phyloP scores from a whole-genome alignment of 2,888 invertebrate species.

The Protonemura montana region DNA sequence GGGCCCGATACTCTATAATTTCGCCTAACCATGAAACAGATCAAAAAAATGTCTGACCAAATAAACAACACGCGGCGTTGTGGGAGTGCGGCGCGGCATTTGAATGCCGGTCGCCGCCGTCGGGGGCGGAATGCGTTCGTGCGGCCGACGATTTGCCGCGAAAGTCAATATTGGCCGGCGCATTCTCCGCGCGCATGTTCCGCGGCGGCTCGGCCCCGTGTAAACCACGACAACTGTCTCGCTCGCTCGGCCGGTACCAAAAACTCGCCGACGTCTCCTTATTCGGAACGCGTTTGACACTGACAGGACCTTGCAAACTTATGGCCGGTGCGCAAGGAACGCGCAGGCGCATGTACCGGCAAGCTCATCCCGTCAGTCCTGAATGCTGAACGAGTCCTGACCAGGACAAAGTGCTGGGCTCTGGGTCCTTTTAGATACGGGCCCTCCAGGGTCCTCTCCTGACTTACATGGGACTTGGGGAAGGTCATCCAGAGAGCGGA shows the following conservation, averaged over 20 bases:
- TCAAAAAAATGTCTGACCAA: not conserved
- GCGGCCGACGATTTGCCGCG: not conserved
- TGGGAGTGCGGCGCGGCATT: not conserved
- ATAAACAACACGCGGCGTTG: not conserved
- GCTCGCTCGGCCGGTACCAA: too few relatives aligned
- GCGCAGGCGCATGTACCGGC: too few relatives aligned
- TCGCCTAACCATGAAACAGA: not conserved
- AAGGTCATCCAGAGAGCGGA: too few relatives aligned
- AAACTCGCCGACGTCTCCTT: not conserved
- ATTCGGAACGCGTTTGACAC: not conserved
- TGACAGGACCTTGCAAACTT: not conserved
- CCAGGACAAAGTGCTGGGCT: too few relatives aligned
- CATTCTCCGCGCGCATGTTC: not conserved
- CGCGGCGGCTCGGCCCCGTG: too few relatives aligned
- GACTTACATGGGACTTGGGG: too few relatives aligned
- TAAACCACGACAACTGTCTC: not conserved
- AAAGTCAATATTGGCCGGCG: not conserved
- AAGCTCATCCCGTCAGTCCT: too few relatives aligned
- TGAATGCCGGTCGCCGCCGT: not conserved
- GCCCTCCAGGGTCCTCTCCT: too few relatives aligned
- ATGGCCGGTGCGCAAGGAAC: too few relatives aligned
- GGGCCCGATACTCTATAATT: not conserved
- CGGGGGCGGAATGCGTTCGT: not conserved
- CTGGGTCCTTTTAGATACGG: too few relatives aligned
- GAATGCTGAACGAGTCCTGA: too few relatives aligned